Evolutionary conservation across 2,113 vertebrate species (phyloP), one percentile per base, ranked within the genome.

Genomic region (Forbesichthys papilliferus): DNA sequence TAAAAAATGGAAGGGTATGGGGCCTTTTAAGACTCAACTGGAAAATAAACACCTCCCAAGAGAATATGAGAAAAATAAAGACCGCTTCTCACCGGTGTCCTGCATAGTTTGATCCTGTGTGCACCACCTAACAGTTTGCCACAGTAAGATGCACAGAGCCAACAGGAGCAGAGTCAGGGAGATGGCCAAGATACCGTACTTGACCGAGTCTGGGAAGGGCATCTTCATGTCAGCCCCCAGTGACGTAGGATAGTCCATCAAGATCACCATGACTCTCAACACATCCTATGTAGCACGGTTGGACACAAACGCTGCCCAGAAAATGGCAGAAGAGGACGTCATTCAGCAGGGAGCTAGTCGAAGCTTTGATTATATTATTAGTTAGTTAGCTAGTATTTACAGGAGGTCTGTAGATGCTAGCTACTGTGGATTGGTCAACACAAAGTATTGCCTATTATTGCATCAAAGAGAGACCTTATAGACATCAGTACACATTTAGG

Each of bases 61-160:
- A 7, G 9, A 55, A 55, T 9, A 55, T 55, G n/a, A 52, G 11
- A 52, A 11, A 12, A 14, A 55, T 16, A 55, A n/a, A 55, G 12
- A 5, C 34, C 4, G 8, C 18, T 14, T 56, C 82, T 77, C 77
- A 92, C 91, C 71, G 42, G 70, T n/a, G 12, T 77, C 70, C 57
- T 71, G 78, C 14, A 53, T 27, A 0, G 7, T 48, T 16, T 56
- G 14, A 12, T 18, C 66, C 11, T 80, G 12, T 57, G 68, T 80
- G 70, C 80, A 91, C 71, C 85, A 92, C 62, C 75, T 88, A 69
- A 80, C 79, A 33, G 78, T 54, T 73, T 94, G 93, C 89, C 93
- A 95, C 49, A 75, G 79, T 70, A 94, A 75, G 72, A 94, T 86
- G 14, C 75, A 73, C 49, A 94, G 33, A 0, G 90, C 88, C 67